Conservation (phyloP, 1,140 invertebrate species). For the Triops cancriformis region DNA sequence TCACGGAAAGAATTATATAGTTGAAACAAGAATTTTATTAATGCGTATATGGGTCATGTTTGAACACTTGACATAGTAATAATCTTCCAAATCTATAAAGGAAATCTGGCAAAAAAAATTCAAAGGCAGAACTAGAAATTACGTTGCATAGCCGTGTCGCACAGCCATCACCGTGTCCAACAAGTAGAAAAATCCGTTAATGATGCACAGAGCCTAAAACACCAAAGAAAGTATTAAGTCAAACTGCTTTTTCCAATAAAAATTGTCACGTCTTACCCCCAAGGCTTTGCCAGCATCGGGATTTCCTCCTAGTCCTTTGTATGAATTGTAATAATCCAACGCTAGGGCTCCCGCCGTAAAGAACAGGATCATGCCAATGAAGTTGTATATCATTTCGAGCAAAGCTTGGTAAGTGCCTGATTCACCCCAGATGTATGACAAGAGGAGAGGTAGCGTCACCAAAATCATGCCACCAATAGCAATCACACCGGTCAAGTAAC, state of each 20-base stretch:
- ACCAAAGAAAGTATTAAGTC: background rate
- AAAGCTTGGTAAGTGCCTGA: slow-evolving; percentile 29
- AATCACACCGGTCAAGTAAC: slow-evolving; percentile 28
- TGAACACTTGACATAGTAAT: background rate
- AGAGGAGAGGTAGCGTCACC: slow-evolving; percentile 28
- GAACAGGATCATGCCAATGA: slow-evolving; percentile 26
- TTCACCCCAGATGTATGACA: slow-evolving; percentile 29
- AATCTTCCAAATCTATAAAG: slow-evolving; percentile 5
- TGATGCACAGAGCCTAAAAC: slow-evolving; percentile 28
- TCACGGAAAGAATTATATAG: background rate
- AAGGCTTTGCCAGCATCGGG: slow-evolving; percentile 28
- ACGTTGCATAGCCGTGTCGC: slow-evolving; percentile 27
- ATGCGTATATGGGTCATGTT: background rate
- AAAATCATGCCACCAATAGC: slow-evolving; percentile 30
- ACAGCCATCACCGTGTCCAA: slow-evolving; percentile 27
- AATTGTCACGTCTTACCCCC: slow-evolving; percentile 16
- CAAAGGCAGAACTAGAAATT: slow-evolving; percentile 14
- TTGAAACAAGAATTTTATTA: background rate
- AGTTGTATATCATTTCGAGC: slow-evolving; percentile 29
- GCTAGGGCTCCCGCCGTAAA: slow-evolving; percentile 27
- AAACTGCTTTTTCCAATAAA: background rate
- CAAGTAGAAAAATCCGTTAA: slow-evolving; percentile 30
- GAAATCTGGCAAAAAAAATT: slow-evolving; percentile 10
- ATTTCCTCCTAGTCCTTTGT: slow-evolving; percentile 25
- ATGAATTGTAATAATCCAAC: slow-evolving; percentile 28